Percentiles rank a stretch among this genome's conserved stretches.
Conservation (phyloP, 2,797 vertebrate species). For the Microhierax caerulescens region DNA sequence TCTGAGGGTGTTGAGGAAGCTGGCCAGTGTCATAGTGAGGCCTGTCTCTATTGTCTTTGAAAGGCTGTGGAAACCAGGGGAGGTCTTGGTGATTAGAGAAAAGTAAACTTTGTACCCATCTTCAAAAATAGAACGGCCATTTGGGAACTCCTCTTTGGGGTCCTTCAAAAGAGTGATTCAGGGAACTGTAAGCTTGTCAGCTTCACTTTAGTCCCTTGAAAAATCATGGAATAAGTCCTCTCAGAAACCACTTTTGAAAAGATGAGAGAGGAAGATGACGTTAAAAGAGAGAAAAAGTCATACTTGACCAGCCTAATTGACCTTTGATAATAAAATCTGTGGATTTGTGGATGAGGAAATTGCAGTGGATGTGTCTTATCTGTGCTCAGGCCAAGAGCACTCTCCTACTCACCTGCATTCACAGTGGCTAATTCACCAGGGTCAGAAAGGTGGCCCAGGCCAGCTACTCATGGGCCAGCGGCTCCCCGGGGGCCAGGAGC, state of each 20-base stretch:
- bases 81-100: not conserved
- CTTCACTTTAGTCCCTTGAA: not conserved
- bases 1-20: not conserved
- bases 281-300: not conserved
- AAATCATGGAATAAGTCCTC: not conserved
- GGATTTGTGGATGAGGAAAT: not conserved
- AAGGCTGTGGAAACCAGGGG: not conserved
- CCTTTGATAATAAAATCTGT: not conserved
- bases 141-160: not conserved
- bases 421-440: not conserved
- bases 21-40: not conserved
- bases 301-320: not conserved
- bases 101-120: not conserved
- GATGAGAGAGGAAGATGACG: not conserved
- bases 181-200: not conserved
- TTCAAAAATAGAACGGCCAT: not conserved
- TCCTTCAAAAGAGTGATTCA: not conserved
- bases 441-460: not conserved
- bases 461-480: not conserved
- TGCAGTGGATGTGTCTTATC: not conserved
- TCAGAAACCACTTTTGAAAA: not conserved
- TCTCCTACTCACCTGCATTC: not conserved
- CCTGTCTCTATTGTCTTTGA: not conserved
- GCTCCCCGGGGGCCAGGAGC: not conserved
- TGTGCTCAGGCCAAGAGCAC: not conserved